phyloP scores from a whole-genome alignment of 2,888 invertebrate species.

The Archips crataeganus region DNA sequence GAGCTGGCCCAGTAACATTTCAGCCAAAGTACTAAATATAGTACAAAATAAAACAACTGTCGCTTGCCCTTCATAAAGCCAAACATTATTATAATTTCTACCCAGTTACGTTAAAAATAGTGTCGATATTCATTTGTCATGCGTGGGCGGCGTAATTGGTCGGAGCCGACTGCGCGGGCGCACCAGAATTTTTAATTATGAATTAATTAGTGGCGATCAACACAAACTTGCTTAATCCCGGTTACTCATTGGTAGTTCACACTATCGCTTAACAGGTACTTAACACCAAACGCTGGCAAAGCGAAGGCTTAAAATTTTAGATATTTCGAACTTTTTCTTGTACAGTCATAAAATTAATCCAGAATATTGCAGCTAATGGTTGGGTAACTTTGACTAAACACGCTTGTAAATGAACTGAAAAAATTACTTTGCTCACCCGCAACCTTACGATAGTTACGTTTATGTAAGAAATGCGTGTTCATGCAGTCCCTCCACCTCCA shows the following conservation, averaged over 20 bases:
- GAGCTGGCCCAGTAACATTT: slow-evolving; percentile 83
- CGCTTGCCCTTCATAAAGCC: slow-evolving; percentile 82
- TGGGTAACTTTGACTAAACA: no score
- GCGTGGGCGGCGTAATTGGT: slow-evolving; percentile 74
- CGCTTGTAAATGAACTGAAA: no score
- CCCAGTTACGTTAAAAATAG: slow-evolving; percentile 62
- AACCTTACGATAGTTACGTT: no score
- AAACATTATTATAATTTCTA: slow-evolving; percentile 63
- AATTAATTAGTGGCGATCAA: slow-evolving; percentile 84
- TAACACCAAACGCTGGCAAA: slow-evolving; percentile 3
- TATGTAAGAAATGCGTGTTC: no score
- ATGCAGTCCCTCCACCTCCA: no score
- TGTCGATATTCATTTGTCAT: slow-evolving; percentile 64
- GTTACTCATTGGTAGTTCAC: slow-evolving; percentile 60
- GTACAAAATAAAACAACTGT: slow-evolving; percentile 85
- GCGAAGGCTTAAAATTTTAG: no score
- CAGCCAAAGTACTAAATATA: slow-evolving; percentile 83
- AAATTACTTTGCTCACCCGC: no score
- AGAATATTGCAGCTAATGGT: no score
- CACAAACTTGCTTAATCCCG: slow-evolving; percentile 77
- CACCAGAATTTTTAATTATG: slow-evolving; percentile 86
- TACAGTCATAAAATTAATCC: no score
- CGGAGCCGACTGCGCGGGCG: slow-evolving; percentile 77
- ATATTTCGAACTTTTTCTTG: no score
- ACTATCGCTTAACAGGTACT: slow-evolving; percentile 42